These are phyloP conservation scores for Benitochromis conjunctus DNA, from an alignment of 2,113 vertebrate genomes.

Conservation along the genomic window DNA sequence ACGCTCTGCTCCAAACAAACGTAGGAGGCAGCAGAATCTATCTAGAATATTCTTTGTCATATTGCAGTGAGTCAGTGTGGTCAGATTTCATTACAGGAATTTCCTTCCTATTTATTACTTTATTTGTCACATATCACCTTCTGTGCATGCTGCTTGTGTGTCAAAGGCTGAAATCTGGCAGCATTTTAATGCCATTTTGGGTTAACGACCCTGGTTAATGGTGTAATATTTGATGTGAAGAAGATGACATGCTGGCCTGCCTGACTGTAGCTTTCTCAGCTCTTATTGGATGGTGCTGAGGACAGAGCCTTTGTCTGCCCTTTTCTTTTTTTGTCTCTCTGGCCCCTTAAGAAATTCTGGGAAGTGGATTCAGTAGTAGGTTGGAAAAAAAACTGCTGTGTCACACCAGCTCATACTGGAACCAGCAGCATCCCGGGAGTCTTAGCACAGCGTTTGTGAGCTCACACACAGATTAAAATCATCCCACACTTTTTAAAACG, in stretches of 20 bases:
- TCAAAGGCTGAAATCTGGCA: not conserved
- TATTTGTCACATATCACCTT: not conserved
- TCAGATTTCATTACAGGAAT: conserved; percentile 27
- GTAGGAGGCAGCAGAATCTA: conserved; percentile 87
- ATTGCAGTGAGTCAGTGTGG: conserved; percentile 85
- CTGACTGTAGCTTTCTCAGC: not conserved
- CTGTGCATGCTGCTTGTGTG: not conserved
- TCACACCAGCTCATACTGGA: conserved; percentile 40
- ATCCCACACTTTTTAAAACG: not conserved
- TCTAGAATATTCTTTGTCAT: conserved; percentile 99
- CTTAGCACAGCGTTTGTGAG: not conserved
- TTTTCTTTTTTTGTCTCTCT: not conserved
- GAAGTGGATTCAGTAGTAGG: not conserved
- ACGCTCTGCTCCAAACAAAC: conserved; percentile 67
- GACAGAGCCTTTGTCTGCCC: conserved; percentile 22
- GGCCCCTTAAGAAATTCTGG: conserved; percentile 12
- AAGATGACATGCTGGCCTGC: conserved; percentile 14
- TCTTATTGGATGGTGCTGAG: conserved; percentile 4
- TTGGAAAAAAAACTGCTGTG: conserved; percentile 50
- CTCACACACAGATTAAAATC: not conserved
- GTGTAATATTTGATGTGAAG: not conserved
- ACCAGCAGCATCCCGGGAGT: not conserved
- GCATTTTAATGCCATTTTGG: conserved; percentile 1
- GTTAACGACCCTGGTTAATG: not conserved
- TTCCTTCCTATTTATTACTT: not conserved